Percentiles rank a stretch among this genome's conserved stretches.
Conservation (phyloP, 2,113 vertebrate species). For the Eonycteris spelaea region DNA sequence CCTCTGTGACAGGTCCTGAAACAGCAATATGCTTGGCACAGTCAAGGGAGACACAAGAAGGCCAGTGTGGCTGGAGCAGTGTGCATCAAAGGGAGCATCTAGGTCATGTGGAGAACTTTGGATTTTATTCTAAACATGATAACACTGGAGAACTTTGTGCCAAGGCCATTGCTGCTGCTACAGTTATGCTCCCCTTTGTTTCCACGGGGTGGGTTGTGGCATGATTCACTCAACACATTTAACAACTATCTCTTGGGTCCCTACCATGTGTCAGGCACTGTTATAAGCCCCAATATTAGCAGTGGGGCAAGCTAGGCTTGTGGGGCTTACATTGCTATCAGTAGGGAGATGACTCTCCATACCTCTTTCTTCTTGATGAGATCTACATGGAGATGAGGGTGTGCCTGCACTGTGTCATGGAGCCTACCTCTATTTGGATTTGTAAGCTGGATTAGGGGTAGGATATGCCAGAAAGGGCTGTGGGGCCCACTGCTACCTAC, state of each 20-base stretch:
- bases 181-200: background rate
- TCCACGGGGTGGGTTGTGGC: background rate
- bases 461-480: background rate
- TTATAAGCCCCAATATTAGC: background rate
- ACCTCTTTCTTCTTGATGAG: background rate
- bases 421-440: background rate
- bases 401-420: background rate
- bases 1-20: background rate
- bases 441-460: background rate
- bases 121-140: background rate
- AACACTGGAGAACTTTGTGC: background rate
- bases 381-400: background rate
- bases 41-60: too few relatives aligned
- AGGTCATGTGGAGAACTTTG: background rate
- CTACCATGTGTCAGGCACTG: background rate
- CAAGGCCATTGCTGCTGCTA: background rate
- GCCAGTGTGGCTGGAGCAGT: rapidly evolving
- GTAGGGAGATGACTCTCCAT: background rate
- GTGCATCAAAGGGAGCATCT: rapidly evolving
- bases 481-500: background rate
- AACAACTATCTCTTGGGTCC: background rate
- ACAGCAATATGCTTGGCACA: background rate
- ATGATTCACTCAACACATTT: background rate
- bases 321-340: background rate
- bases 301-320: background rate